Percentiles rank a stretch among this genome's conserved stretches.
Conservation (phyloP, 2,113 vertebrate species). For the Rhea pennata region DNA sequence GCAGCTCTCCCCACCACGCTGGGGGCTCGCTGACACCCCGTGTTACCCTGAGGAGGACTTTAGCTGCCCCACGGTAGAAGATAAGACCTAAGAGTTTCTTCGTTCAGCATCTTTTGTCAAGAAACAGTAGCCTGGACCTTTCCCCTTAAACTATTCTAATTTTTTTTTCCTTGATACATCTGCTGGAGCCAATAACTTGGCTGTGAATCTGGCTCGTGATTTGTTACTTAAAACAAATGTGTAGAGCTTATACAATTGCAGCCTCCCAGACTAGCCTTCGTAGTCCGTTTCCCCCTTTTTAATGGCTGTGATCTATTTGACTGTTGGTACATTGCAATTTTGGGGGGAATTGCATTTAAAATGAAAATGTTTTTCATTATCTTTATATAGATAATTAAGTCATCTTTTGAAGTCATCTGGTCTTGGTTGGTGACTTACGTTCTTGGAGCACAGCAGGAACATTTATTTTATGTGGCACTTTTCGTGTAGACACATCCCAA, state of each 20-base stretch:
- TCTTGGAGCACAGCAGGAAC: neutral
- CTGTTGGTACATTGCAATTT: neutral
- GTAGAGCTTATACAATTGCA: neutral
- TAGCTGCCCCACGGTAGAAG: neutral
- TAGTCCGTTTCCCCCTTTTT: neutral
- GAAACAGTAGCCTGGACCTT: neutral
- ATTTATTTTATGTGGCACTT: neutral
- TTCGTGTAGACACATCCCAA: neutral
- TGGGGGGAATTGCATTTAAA: neutral
- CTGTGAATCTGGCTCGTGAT: neutral
- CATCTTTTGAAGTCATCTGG: neutral
- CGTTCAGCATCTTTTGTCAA: neutral
- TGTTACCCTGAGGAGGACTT: neutral
- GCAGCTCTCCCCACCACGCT: fast-evolving
- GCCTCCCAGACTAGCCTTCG: neutral
- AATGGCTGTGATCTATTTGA: neutral
- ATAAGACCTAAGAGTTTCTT: neutral
- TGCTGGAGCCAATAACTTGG: neutral
- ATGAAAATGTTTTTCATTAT: neutral
- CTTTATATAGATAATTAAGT: neutral
- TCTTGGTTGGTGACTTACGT: neutral
- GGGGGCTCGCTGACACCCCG: fast-evolving
- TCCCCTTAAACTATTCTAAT: neutral
- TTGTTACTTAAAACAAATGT: neutral
- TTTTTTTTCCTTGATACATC: fast-evolving